phyloP scores from a whole-genome alignment of 1,140 invertebrate species.

The Drosophila paulistorum region DNA sequence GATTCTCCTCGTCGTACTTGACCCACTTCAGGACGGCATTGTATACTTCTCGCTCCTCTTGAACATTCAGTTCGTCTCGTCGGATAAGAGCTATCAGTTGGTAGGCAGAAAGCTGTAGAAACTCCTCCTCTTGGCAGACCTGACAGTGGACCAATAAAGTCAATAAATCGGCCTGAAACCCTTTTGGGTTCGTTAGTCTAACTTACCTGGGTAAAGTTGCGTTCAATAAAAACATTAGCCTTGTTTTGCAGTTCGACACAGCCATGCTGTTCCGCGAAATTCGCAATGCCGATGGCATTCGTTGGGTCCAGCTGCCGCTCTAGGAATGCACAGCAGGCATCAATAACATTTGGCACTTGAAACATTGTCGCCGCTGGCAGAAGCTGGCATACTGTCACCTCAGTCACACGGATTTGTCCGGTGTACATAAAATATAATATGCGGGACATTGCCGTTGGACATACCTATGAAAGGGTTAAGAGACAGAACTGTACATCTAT shows the following conservation, averaged over 20 bases:
- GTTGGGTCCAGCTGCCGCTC: conserved; percentile 95
- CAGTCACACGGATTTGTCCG: conserved; percentile 93
- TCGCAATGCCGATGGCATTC: conserved; percentile 96
- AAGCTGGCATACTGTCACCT: conserved; percentile 94
- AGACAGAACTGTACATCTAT: conserved; percentile 68
- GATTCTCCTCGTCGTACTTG: conserved; percentile 92
- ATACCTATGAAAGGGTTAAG: conserved; percentile 79
- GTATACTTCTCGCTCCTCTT: conserved; percentile 95
- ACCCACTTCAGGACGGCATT: conserved; percentile 96
- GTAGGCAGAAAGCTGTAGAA: conserved; percentile 90
- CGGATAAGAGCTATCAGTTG: conserved; percentile 92
- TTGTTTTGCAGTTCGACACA: conserved; percentile 92
- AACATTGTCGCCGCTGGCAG: conserved; percentile 97
- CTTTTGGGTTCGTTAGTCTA: no score
- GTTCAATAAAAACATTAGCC: conserved; percentile 94
- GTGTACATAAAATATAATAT: conserved; percentile 96
- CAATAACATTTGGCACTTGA: conserved; percentile 94
- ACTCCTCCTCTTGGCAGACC: conserved; percentile 96
- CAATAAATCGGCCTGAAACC: background rate
- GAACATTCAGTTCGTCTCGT: conserved; percentile 94
- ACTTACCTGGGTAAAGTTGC: conserved; percentile 91
- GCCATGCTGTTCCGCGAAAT: conserved; percentile 95
- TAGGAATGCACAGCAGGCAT: conserved; percentile 94
- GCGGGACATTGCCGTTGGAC: conserved; percentile 91
- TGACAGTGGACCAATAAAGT: conserved; percentile 54